Conservation (phyloP, 2,797 vertebrate genomes). For the Helarctos malayanus region DNA sequence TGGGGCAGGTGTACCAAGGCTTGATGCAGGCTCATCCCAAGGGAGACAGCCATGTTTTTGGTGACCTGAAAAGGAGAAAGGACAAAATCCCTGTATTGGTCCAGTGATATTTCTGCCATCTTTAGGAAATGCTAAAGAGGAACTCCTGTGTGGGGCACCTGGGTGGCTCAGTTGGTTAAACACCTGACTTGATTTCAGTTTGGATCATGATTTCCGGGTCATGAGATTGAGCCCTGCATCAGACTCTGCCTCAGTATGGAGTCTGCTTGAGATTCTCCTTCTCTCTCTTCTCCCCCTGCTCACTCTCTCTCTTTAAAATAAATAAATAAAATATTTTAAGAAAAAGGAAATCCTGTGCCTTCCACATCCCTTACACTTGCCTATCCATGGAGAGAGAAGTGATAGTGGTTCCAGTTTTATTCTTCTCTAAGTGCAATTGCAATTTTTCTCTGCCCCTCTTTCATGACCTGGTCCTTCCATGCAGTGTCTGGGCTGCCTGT, state of each 20-base stretch:
- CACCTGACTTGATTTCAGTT: not conserved
- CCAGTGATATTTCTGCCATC: not conserved
- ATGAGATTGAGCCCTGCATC: not conserved
- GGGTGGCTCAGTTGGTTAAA: not conserved
- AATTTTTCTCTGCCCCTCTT: fast-evolving
- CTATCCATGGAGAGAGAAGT: no score
- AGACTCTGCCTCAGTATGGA: not conserved
- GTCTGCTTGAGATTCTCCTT: not conserved
- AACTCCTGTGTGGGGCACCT: fast-evolving
- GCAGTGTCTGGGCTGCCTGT: fast-evolving
- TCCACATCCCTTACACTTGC: fast-evolving
- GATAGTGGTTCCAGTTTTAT: not conserved
- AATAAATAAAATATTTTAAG: not conserved
- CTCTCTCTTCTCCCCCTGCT: no score
- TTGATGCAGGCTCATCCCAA: fast-evolving
- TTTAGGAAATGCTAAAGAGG: not conserved
- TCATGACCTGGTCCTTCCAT: not conserved
- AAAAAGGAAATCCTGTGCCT: fast-evolving
- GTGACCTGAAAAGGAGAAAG: not conserved
- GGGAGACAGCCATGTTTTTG: fast-evolving
- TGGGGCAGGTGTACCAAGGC: fast-evolving
- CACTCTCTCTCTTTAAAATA: not conserved
- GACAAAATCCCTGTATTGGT: fast-evolving
- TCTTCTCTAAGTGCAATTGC: not conserved
- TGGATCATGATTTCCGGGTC: not conserved